These are phyloP conservation scores for Thunnus maccoyii DNA, from an alignment of 2,113 vertebrate species.

Conservation along the genomic window DNA sequence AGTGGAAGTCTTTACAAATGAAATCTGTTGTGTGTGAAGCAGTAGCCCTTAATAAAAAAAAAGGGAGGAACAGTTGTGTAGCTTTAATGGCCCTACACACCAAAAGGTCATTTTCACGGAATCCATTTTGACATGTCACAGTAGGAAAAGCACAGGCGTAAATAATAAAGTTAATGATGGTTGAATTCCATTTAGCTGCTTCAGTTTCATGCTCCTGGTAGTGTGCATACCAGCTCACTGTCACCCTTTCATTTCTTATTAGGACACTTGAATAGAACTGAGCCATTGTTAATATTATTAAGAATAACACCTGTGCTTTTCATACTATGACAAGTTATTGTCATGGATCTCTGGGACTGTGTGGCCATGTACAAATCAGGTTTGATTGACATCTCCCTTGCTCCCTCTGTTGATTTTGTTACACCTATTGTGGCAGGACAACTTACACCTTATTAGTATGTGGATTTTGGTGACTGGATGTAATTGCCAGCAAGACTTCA, in stretches of 20 bases:
- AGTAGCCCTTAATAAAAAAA: no score
- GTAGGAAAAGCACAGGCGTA: neutral
- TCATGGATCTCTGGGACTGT: neutral
- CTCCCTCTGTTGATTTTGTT: constrained; percentile 3
- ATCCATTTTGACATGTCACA: neutral
- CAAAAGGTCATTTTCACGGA: neutral
- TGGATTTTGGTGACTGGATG: neutral
- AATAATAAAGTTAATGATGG: neutral
- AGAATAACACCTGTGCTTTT: constrained; percentile 32
- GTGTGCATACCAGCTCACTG: constrained; percentile 8
- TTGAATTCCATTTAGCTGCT: constrained; percentile 18
- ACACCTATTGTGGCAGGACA: neutral
- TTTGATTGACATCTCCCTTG: constrained; percentile 15
- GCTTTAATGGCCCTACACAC: no score
- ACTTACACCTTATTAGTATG: neutral
- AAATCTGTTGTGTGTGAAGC: no score
- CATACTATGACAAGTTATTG: constrained; percentile 26
- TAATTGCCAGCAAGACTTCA: neutral
- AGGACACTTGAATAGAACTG: constrained; percentile 3
- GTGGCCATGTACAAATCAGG: neutral
- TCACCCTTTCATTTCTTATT: constrained; percentile 10
- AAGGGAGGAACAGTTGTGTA: no score
- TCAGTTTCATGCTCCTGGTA: neutral
- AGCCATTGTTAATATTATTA: constrained; percentile 34
- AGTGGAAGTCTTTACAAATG: constrained; percentile 4